Evolutionary conservation across 2,113 vertebrate genomes (phyloP).

Genomic region (Bagarius yarrelli): DNA sequence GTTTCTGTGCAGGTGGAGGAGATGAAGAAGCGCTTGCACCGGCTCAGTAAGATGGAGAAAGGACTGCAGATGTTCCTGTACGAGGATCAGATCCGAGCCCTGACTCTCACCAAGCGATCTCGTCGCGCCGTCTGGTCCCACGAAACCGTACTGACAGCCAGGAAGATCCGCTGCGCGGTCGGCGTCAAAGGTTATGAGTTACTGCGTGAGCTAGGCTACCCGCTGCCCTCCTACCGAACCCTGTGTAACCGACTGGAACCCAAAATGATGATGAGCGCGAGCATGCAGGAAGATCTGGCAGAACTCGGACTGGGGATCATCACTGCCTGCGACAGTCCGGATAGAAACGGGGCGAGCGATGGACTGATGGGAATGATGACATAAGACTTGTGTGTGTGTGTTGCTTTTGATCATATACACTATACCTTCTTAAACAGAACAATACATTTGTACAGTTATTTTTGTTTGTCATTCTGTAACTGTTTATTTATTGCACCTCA

Average conservation of each 20-base stretch:
- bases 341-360: constrained; percentile 63
- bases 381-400: constrained; percentile 50
- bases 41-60: constrained; percentile 73
- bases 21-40: constrained; percentile 77
- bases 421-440: not conserved
- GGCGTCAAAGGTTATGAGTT: constrained; percentile 77
- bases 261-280: constrained; percentile 71
- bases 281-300: constrained; percentile 73
- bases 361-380: constrained; percentile 71
- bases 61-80: constrained; percentile 75
- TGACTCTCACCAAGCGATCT: constrained; percentile 74
- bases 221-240: constrained; percentile 76
- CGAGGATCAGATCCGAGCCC: constrained; percentile 76
- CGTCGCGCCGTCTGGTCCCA: constrained; percentile 76
- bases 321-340: constrained; percentile 66
- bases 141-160: constrained; percentile 72
- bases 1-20: constrained; percentile 66
- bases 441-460: not conserved
- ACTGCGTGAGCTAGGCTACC: constrained; percentile 75
- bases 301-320: constrained; percentile 74
- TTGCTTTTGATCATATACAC: not conserved
- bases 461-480: not conserved
- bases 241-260: constrained; percentile 76
- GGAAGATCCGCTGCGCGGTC: constrained; percentile 71
- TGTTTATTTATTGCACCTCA: not conserved